Base-by-base conservation (phyloP, 2,113 vertebrate genomes). In the Corydoras sp. region DNA sequence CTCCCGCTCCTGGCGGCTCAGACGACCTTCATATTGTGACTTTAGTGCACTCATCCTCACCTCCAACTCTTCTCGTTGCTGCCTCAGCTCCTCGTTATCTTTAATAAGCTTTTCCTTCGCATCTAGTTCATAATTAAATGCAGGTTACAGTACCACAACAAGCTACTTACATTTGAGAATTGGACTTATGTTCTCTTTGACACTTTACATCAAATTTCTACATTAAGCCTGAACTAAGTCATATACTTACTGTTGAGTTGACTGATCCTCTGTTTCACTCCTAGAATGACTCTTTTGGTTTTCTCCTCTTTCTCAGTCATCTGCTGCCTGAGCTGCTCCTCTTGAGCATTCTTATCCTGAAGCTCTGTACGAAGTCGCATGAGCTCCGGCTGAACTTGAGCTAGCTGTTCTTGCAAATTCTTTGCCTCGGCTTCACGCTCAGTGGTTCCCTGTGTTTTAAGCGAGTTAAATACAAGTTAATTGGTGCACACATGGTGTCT, bases 241-340 rank as follows among this genome's bases (percentile, higher is more conserved):
- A 13, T 15, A 8, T 43, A 70, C 77, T 84, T 81, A 96, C 97
- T 85, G 60, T 88, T 84, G 72, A 99, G 87, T 59, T 93, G 94
- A 71, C 84, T 89, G 82, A 98, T 93, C 82, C 93, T 99, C 89
- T 98, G 95, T 77, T 92, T 98, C 75, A 94, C 97, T 2, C 80
- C 90, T 77, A 95, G 81, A 7, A 99, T 86, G 0, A 93, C 92
- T 83, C 98, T 99, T 78, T 90, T 92, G 0, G 93, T 97, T 81
- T 98, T 99, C 65, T 99, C 97, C 9, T 97, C 96, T 81, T 99
- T 99, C 67, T 99, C 96, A 0, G 90, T 76, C 56, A 95, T 93
- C 83, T 98, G 95, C 72, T 97, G 92, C 15, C 91, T 91, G 53
- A 96, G 88, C 24, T 92, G 89, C 0, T 98, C 96, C 70, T 96